Evolutionary conservation across 2,797 vertebrate species (phyloP).

Genomic region (Sebastes flavidus): DNA sequence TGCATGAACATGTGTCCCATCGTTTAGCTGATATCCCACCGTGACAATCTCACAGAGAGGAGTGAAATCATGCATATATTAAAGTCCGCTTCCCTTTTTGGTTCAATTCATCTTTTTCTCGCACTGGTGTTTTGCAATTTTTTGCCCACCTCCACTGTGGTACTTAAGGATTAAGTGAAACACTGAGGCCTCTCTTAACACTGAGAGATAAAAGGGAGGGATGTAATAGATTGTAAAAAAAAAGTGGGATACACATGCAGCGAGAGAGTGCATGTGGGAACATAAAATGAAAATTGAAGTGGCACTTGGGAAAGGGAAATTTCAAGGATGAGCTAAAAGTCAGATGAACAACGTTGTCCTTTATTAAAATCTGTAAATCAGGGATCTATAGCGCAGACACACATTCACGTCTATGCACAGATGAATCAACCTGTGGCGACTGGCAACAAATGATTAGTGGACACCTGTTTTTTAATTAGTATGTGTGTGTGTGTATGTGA

Average conservation of each 20-base stretch:
- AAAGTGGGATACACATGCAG: constrained; percentile 3
- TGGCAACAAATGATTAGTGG: constrained; percentile 9
- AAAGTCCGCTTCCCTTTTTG: constrained; percentile 39
- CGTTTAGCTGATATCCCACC: constrained; percentile 68
- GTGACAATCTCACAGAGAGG: constrained; percentile 63
- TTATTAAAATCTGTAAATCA: constrained; percentile 45
- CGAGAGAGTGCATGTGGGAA: constrained; percentile 9
- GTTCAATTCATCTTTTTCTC: constrained; percentile 45
- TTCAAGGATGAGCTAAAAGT: constrained; percentile 15
- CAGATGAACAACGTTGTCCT: not conserved
- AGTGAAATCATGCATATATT: constrained; percentile 65
- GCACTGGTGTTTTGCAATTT: constrained; percentile 33
- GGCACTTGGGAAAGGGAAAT: constrained; percentile 14
- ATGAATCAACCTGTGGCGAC: constrained; percentile 37
- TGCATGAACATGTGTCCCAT: constrained; percentile 77
- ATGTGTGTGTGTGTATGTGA: not conserved
- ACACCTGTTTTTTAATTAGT: constrained; percentile 25
- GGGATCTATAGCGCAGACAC: not conserved
- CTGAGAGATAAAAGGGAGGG: constrained; percentile 39
- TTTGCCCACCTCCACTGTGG: constrained; percentile 19
- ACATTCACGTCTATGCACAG: not conserved
- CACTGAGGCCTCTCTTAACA: constrained; percentile 42
- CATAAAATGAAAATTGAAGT: constrained; percentile 42
- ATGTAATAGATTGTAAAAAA: constrained; percentile 39
- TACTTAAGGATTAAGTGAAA: constrained; percentile 59